phyloP scores from a whole-genome alignment of 2,888 invertebrate species.

The Amphipoea oculea region DNA sequence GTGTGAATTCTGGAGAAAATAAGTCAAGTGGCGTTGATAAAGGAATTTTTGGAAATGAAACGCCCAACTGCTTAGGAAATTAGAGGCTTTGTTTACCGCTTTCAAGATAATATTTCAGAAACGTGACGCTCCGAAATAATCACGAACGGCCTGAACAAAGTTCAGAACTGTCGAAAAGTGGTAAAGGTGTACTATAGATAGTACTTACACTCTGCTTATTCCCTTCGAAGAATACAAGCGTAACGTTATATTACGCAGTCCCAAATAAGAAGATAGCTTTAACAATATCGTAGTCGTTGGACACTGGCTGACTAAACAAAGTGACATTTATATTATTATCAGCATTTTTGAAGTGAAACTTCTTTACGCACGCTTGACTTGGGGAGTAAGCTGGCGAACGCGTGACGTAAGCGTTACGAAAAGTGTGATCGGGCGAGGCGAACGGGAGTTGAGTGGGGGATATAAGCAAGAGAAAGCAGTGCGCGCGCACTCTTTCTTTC shows the following conservation, averaged over 20 bases:
- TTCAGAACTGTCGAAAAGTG: not conserved
- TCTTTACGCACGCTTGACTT: too few species aligned
- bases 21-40: slow-evolving; percentile 52
- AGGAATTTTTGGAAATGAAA: slow-evolving; percentile 26
- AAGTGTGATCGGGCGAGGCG: too few species aligned
- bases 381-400: too few species aligned
- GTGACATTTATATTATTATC: too few species aligned
- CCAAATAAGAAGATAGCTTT: not conserved
- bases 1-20: slow-evolving; percentile 64
- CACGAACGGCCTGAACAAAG: not conserved
- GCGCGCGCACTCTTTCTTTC: too few species aligned
- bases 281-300: too few species aligned
- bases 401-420: too few species aligned
- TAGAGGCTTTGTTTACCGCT: slow-evolving; percentile 12
- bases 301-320: not conserved
- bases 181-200: not conserved
- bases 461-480: too few species aligned
- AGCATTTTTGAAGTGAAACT: too few species aligned
- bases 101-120: not conserved
- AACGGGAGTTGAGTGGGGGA: too few species aligned
- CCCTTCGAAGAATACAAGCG: not conserved
- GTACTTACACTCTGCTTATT: not conserved
- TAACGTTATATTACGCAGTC: not conserved
- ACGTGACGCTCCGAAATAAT: not conserved
- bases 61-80: slow-evolving; percentile 15